These are phyloP conservation scores for Cerastis leucographa DNA, from an alignment of 2,888 invertebrate genomes.

Conservation along the genomic window DNA sequence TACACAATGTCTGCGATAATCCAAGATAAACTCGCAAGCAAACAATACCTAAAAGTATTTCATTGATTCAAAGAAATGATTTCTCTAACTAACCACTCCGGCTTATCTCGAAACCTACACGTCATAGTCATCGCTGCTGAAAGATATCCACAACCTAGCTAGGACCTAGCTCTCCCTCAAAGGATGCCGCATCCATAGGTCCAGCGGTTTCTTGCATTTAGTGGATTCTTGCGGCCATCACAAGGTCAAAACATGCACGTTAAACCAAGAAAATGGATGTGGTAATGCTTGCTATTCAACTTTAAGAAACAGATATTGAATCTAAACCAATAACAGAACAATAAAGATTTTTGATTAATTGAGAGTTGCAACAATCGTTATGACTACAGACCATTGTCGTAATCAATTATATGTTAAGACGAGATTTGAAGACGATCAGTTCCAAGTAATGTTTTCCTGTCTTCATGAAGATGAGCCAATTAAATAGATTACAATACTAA, in stretches of 20 bases:
- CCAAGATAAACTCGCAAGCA: background rate
- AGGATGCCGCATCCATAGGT: background rate
- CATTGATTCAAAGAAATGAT: background rate
- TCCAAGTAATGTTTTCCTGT: slow-evolving; percentile 11
- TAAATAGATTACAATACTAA: slow-evolving; percentile 20
- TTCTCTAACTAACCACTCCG: background rate
- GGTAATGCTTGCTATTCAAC: background rate
- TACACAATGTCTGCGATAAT: background rate
- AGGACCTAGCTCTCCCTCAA: background rate
- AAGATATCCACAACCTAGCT: background rate
- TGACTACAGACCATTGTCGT: background rate
- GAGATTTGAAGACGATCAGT: background rate
- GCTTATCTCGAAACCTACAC: background rate
- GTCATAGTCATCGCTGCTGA: background rate
- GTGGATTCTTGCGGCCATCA: background rate
- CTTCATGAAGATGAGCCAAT: slow-evolving; percentile 24
- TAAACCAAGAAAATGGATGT: background rate
- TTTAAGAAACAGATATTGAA: background rate
- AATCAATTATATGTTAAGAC: slow-evolving; percentile 30
- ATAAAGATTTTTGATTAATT: slow-evolving; percentile 15
- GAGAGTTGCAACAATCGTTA: background rate
- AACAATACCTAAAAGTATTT: background rate
- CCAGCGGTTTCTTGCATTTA: background rate
- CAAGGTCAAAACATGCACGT: background rate
- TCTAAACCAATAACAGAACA: background rate